These are phyloP conservation scores for Trematocara zebra DNA, from an alignment of 2,113 vertebrate genomes.

Conservation along the genomic window DNA sequence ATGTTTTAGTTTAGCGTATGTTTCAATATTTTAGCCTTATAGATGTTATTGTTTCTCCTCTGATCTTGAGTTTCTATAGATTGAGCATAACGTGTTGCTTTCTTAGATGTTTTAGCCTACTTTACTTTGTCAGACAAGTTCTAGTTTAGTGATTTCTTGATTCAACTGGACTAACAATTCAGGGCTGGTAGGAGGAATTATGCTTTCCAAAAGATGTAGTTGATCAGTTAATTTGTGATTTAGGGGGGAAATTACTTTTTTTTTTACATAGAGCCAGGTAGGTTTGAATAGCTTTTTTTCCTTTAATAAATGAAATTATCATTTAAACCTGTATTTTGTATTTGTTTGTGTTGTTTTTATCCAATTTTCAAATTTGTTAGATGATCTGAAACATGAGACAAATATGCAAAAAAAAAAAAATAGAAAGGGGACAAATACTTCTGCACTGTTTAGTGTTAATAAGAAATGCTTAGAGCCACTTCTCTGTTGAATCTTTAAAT, in stretches of 20 bases:
- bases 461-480: background rate
- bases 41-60: background rate
- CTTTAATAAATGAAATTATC: rapidly evolving
- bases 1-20: background rate
- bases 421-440: background rate
- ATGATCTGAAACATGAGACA: background rate
- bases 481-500: background rate
- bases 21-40: background rate
- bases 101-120: background rate
- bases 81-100: background rate
- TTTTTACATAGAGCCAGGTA: background rate
- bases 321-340: background rate
- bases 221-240: background rate
- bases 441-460: background rate
- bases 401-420: background rate
- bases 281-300: background rate
- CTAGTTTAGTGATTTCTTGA: background rate
- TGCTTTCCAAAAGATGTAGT: background rate
- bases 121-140: background rate
- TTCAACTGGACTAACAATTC: background rate
- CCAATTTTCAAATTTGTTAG: background rate
- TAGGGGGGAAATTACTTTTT: background rate
- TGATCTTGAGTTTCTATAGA: background rate
- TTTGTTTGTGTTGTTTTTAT: background rate
- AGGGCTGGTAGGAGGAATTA: rapidly evolving